Base-by-base conservation (phyloP, 2,888 invertebrate species). In the Anarsia innoxiella region DNA sequence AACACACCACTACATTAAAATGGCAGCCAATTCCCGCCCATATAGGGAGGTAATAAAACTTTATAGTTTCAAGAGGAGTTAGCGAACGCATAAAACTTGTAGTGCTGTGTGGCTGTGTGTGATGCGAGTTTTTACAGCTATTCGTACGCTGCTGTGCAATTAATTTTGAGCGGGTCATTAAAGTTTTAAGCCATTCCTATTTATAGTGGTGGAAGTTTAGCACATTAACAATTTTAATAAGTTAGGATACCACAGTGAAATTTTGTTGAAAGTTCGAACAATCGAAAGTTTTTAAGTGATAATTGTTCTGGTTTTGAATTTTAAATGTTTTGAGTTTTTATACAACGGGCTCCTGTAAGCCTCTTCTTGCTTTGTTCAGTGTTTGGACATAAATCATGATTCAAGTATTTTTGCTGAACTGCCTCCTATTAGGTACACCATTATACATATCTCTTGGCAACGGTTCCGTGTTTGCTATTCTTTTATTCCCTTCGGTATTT, bases 371-470 rank as follows among this genome's bases (percentile, higher is more conserved):
- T 25, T n/a, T 12, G 12, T 11, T 2, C 29, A 13, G n/a, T n/a
- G 4, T 11, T 15, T 19, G 44, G 39, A 36, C 49, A 56, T 61
- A 60, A 59, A 61, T 63, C 57, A 58, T 39, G 48, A 49, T 47
- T 49, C 50, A 45, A 48, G 48, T 49, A 48, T 45, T 46, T 44
- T 46, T 45, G 42, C 48, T 40, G 42, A 53, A 53, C 42, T 49
- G 48, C 47, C 49, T 51, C 48, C 51, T 49, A 53, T 56, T 56
- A 54, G 40, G 34, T 29, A 16, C 50, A 43, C 46, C 43, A 46
- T 51, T 50, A 44, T 46, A 45, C 45, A 47, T 50, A 45, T 52
- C 44, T 49, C 48, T 51, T 54, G 53, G 51, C 53, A 53, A 29
- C 38, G 46, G 41, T 32, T 38, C 43, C 35, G 31, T 37, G 36